These are phyloP conservation scores for Drosophila busckii DNA, from an alignment of 1,140 invertebrate genomes.

Conservation along the genomic window DNA sequence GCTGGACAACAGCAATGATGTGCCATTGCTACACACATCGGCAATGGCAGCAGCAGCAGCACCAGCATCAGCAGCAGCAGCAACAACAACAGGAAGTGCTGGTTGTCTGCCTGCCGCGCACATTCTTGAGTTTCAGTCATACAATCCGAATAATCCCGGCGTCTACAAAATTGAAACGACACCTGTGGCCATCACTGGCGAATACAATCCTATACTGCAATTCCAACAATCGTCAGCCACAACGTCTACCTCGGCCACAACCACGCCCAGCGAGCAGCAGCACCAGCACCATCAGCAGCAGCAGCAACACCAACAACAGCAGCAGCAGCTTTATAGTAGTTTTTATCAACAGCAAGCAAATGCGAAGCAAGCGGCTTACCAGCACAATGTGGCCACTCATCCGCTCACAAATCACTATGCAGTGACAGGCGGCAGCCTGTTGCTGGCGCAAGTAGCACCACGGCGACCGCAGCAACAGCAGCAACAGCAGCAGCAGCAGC, in stretches of 20 bases:
- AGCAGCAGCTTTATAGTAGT: slow-evolving; percentile 28
- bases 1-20: slow-evolving; percentile 5
- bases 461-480: slow-evolving; percentile 18
- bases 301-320: slow-evolving; percentile 8
- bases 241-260: slow-evolving; percentile 47
- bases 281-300: slow-evolving; percentile 26
- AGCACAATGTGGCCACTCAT: slow-evolving; percentile 3
- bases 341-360: slow-evolving; percentile 31
- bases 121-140: slow-evolving; percentile 77
- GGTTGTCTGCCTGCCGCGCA: slow-evolving; percentile 55
- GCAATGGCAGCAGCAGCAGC: slow-evolving; percentile 12
- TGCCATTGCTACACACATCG: too few relatives aligned
- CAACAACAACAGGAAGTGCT: not conserved
- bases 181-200: slow-evolving; percentile 75
- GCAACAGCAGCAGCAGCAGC: slow-evolving; percentile 20
- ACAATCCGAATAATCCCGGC: slow-evolving; percentile 78
- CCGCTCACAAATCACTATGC: slow-evolving; percentile 42
- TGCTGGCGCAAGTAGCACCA: slow-evolving; percentile 28
- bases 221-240: slow-evolving; percentile 60
- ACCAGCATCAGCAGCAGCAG: slow-evolving; percentile 1
- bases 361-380: slow-evolving; percentile 18
- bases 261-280: slow-evolving; percentile 49
- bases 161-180: slow-evolving; percentile 78
- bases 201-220: slow-evolving; percentile 76
- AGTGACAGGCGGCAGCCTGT: slow-evolving; percentile 25